Percentiles rank a stretch among this genome's conserved stretches.
These are phyloP conservation scores for Cyclargus thomasi DNA, from an alignment of 1,140 invertebrate species.

Conservation along the genomic window DNA sequence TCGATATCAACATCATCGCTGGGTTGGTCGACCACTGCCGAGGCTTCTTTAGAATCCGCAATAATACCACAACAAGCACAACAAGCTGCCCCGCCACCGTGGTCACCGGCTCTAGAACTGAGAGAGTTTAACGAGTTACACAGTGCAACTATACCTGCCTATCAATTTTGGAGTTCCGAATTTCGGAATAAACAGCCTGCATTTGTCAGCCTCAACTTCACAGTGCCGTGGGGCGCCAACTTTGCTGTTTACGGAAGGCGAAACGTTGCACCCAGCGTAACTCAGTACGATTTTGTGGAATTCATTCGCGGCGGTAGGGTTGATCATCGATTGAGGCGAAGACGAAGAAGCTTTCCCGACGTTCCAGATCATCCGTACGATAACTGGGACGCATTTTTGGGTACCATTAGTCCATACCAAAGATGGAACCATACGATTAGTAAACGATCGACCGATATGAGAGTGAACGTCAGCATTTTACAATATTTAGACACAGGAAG, in stretches of 20 bases:
- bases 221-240: conserved; percentile 91
- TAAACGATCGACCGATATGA: conserved; percentile 79
- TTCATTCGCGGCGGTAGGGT: conserved; percentile 89
- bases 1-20: conserved; percentile 74
- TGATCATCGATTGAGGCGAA: conserved; percentile 81
- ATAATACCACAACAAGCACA: conserved; percentile 79
- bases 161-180: conserved; percentile 94
- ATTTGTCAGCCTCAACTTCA: conserved; percentile 92
- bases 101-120: conserved; percentile 87
- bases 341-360: conserved; percentile 43
- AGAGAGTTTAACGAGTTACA: conserved; percentile 88
- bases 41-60: conserved; percentile 77
- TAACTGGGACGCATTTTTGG: conserved; percentile 55
- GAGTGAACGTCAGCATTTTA: conserved; percentile 88
- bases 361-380: conserved; percentile 47
- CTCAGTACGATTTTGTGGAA: conserved; percentile 96
- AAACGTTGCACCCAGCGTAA: conserved; percentile 94
- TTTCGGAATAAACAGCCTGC: conserved; percentile 91
- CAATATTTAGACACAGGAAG: conserved; percentile 93
- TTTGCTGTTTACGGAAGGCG: conserved; percentile 94
- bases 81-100: conserved; percentile 79
- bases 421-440: conserved; percentile 77
- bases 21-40: conserved; percentile 69
- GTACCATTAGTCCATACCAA: conserved; percentile 74
- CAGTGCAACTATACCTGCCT: conserved; percentile 87